phyloP scores from a whole-genome alignment of 1,140 invertebrate genomes.

The Condylostylus longicornis region DNA sequence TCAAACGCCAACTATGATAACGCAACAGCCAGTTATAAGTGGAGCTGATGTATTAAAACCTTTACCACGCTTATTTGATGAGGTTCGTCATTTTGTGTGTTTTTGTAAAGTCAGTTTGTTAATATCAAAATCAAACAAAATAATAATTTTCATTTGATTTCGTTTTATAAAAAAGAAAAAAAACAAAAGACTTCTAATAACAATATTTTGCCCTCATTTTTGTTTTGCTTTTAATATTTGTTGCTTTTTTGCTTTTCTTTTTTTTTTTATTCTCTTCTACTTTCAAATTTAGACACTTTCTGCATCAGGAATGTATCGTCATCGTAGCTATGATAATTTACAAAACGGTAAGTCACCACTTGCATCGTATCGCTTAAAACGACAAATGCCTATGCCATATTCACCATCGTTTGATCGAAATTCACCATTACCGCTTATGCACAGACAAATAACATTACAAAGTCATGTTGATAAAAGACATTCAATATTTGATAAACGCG shows the following conservation, averaged over 20 bases:
- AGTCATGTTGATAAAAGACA: too few relatives aligned
- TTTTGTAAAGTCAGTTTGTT: too few relatives aligned
- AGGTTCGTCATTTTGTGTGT: slow-evolving; percentile 16
- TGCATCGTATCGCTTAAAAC: slow-evolving; percentile 21
- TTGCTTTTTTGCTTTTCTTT: slow-evolving; percentile 15
- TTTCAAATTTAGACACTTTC: too few relatives aligned
- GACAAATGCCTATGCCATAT: slow-evolving; percentile 26
- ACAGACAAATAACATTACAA: too few relatives aligned
- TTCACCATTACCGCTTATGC: slow-evolving; percentile 27
- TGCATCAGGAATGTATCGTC: slow-evolving; percentile 26
- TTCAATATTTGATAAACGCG: slow-evolving; percentile 6
- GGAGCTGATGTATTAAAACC: slow-evolving; percentile 18
- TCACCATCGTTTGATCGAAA: slow-evolving; percentile 29
- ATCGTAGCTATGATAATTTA: slow-evolving; percentile 30
- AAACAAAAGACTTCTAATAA: too few relatives aligned
- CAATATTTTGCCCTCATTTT: too few relatives aligned
- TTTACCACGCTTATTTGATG: slow-evolving; percentile 26
- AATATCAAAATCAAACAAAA: too few relatives aligned
- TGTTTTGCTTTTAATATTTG: too few relatives aligned
- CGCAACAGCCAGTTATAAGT: slow-evolving; percentile 22
- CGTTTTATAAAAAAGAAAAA: slow-evolving; percentile 1
- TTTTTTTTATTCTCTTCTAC: slow-evolving; percentile 11
- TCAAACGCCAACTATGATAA: slow-evolving; percentile 20
- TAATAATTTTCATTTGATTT: background rate
- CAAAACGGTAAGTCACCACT: slow-evolving; percentile 32